Conservation (phyloP, 2,888 invertebrate genomes). For the Agrilus mali region DNA sequence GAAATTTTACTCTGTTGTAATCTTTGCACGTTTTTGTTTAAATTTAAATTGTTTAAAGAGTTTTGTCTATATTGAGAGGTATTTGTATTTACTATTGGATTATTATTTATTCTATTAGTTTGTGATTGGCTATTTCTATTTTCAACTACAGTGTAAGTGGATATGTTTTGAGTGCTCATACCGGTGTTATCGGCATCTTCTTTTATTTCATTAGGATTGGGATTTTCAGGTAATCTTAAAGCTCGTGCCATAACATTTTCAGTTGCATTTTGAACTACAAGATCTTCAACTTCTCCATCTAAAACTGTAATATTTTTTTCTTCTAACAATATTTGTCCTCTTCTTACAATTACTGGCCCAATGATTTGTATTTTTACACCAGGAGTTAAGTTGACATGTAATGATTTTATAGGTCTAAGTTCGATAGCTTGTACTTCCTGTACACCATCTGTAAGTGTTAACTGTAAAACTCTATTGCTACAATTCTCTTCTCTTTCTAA, state of each 20-base stretch:
- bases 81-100: neutral
- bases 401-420: conserved; percentile 45
- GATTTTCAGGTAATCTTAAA: conserved; percentile 41
- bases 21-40: too few relatives aligned
- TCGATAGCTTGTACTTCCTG: conserved; percentile 60
- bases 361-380: conserved; percentile 52
- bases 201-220: conserved; percentile 28
- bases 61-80: neutral
- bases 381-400: conserved; percentile 44
- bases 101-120: neutral
- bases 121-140: too few relatives aligned
- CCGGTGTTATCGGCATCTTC: conserved; percentile 7
- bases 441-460: conserved; percentile 62
- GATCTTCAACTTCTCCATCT: conserved; percentile 61
- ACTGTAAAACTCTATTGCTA: conserved; percentile 51
- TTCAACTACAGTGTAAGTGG: too few relatives aligned
- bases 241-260: conserved; percentile 47
- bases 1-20: too few relatives aligned
- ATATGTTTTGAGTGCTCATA: too few relatives aligned
- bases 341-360: conserved; percentile 58
- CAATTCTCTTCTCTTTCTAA: conserved; percentile 41
- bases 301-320: conserved; percentile 45
- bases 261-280: conserved; percentile 43
- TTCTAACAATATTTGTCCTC: conserved; percentile 55
- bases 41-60: too few relatives aligned